phyloP scores from a whole-genome alignment of 2,797 vertebrate species.

The Muscicapa striata region DNA sequence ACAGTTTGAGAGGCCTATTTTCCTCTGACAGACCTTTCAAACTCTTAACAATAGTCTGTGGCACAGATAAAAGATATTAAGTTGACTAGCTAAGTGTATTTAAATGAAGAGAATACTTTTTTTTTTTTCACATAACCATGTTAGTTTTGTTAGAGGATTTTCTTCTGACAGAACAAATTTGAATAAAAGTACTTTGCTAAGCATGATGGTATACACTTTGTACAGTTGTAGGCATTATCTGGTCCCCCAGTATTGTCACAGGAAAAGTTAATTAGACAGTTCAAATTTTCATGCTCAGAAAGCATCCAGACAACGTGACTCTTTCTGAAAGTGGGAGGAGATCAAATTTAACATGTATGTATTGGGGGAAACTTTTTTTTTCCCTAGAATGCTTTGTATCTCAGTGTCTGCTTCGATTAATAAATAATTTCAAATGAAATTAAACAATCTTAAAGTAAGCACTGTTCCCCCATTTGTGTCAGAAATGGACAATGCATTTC shows the following conservation, averaged over 20 bases:
- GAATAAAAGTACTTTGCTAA: slow-evolving; percentile 61
- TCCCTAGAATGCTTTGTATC: background rate
- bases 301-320: background rate
- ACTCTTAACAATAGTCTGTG: slow-evolving; percentile 34
- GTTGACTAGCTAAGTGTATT: slow-evolving; percentile 47
- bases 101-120: slow-evolving; percentile 45
- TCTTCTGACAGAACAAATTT: slow-evolving; percentile 55
- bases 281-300: slow-evolving; percentile 40
- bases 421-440: background rate
- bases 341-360: background rate
- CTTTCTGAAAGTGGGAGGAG: background rate
- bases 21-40: slow-evolving; percentile 21
- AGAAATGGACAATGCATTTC: background rate
- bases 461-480: background rate
- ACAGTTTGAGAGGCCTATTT: slow-evolving; percentile 45
- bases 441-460: background rate
- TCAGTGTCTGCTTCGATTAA: background rate
- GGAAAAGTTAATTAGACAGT: slow-evolving; percentile 54
- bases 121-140: background rate
- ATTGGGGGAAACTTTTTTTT: background rate
- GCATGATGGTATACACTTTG: background rate
- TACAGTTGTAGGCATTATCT: slow-evolving; percentile 56
- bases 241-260: background rate
- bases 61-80: slow-evolving; percentile 35
- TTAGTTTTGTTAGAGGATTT: slow-evolving; percentile 65